phyloP scores from a whole-genome alignment of 2,888 invertebrate genomes.

The Melanargia galathea region DNA sequence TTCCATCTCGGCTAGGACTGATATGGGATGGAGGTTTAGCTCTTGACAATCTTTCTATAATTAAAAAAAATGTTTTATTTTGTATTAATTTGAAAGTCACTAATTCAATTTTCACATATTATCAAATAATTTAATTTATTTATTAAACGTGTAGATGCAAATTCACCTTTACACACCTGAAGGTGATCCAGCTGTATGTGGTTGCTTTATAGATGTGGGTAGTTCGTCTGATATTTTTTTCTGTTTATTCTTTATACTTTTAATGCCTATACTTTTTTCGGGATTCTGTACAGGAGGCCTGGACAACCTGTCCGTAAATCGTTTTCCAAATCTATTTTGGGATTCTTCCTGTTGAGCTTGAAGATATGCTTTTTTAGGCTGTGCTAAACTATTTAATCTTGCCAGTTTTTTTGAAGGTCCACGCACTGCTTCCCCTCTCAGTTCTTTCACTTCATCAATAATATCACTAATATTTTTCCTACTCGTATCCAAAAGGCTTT shows the following conservation, averaged over 20 bases:
- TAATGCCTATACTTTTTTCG: constrained; percentile 41
- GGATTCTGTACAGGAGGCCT: constrained; percentile 37
- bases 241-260: constrained; percentile 41
- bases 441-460: constrained; percentile 71
- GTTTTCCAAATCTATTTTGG: constrained; percentile 57
- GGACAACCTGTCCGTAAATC: constrained; percentile 53
- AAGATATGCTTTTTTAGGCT: constrained; percentile 66
- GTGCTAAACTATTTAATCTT: constrained; percentile 66
- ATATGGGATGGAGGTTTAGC: constrained; percentile 44
- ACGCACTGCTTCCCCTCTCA: constrained; percentile 73
- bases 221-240: constrained; percentile 42
- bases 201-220: constrained; percentile 44
- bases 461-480: constrained; percentile 62
- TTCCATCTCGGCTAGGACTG: constrained; percentile 50
- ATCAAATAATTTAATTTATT: neutral
- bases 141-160: neutral
- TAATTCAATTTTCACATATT: too few relatives aligned
- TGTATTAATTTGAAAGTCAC: too few relatives aligned
- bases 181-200: constrained; percentile 47
- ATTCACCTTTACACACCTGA: constrained; percentile 77
- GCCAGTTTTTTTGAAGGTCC: constrained; percentile 62
- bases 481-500: constrained; percentile 47
- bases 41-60: constrained; percentile 35
- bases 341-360: constrained; percentile 64
- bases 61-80: too few relatives aligned